Base-by-base conservation (phyloP, 2,113 vertebrate species). In the Micromys minutus region DNA sequence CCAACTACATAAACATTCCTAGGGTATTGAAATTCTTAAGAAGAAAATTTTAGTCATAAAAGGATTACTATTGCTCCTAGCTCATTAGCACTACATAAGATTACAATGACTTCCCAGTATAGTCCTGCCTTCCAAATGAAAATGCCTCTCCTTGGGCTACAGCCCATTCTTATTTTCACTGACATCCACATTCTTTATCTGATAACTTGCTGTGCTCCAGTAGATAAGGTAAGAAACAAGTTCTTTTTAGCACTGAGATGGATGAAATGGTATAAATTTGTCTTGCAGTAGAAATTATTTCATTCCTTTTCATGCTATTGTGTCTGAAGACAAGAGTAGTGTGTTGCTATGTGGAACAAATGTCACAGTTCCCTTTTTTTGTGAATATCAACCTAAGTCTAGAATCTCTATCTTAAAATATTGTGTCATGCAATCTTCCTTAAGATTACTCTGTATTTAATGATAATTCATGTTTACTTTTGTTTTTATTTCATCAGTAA, bases 241-340 rank as follows among this genome's bases (percentile, higher is more conserved):
- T 71, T 83, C 7, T 91, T 92, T 80, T 77, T 36, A 77, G 36
- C 45, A 76, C 3, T 88, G 16, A 86, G n/a, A 77, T 69, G 29
- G 29, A 81, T 90, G 57, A 93, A 90, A 85, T 31, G 81, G 39
- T 13, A 69, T 55, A 87, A 95, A 74, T 76, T 7, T 87, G 39
- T 13, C 22, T 57, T 92, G 74, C 29, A 42, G 5, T 85, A 92
- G 50, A 94, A 94, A 67, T 92, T 8, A 26, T 96, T 81, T 89
- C 67, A 87, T 90, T 79, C 31, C 7, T 67, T 77, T 47, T 87
- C 15, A 19, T 91, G 17, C n/a, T 91, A 80, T 47, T 81, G 4
- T 94, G 29, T 65, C 47, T 79, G 47, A 80, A 76, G 67, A 50
- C 1, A 91, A 92, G 59, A 88, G 86, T 86, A 81, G 63, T 57